Conservation (phyloP, 2,113 vertebrate genomes). For the Tonatia bakeri region DNA sequence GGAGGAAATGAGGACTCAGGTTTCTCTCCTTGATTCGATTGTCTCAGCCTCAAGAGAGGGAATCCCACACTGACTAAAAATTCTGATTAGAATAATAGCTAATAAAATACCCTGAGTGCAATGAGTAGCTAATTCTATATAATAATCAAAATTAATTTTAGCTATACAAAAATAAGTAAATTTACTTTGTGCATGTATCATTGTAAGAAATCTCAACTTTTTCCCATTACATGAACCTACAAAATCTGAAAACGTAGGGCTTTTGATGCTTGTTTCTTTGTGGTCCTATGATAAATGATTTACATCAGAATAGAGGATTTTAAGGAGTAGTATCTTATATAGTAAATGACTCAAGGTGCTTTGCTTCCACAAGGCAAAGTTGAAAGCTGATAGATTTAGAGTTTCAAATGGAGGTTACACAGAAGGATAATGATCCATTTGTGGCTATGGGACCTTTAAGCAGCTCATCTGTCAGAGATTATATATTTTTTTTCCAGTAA, state of each 20-base stretch:
- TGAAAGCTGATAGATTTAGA: neutral
- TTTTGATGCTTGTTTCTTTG: neutral
- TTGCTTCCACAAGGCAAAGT: conserved; percentile 4
- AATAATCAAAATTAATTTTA: neutral
- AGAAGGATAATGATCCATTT: conserved; percentile 12
- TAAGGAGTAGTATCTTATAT: neutral
- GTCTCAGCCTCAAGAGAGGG: neutral
- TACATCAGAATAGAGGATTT: neutral
- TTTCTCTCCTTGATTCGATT: neutral
- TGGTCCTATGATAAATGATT: neutral
- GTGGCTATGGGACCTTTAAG: neutral
- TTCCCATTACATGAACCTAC: neutral
- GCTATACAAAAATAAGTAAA: neutral
- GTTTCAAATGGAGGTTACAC: neutral
- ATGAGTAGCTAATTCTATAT: neutral
- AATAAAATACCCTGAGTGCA: neutral
- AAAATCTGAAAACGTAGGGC: neutral
- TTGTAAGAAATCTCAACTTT: neutral
- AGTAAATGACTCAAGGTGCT: neutral
- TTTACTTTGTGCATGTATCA: neutral
- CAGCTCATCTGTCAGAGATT: neutral
- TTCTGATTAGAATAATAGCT: neutral
- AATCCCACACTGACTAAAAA: neutral
- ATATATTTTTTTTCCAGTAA: neutral
- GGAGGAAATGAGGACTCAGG: neutral